Evolutionary conservation across 1,140 invertebrate genomes (phyloP), one percentile per base, ranked within the genome.

Genomic region (Polypedilum vanderplanki): DNA sequence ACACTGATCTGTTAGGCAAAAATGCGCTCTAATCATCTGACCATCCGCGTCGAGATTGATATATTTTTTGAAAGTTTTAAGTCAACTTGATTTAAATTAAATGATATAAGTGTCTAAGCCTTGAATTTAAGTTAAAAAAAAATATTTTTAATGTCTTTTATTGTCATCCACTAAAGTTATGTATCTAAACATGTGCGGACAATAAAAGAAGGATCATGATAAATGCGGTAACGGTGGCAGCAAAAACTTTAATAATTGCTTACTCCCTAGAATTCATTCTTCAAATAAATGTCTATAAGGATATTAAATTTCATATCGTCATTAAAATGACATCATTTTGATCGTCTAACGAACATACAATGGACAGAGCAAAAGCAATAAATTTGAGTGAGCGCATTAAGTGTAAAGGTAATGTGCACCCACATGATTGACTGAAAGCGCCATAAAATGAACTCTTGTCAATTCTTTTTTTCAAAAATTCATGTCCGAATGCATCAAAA

Each of bases 241-340:
- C 1, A 5, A 33, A 33, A 33, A 33, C 5, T 33, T 33, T 33
- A 33, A 33, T 5, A 33, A 33, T 33, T 33, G 24, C 24, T 33
- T 33, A 33, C 5, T 33, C 1, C 5, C 24, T 33, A 33, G 5
- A 33, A 33, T 33, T 33, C 24, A 33, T 33, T 33, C 24, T 33
- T 33, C 24, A 33, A 33, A 33, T 33, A 33, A 33, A 33, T 33
- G 24, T 33, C n/a, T n/a, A 15, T 12, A 57, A 57, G 46, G 46
- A 57, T n/a, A 57, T 57, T 57, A 57, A 57, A n/a, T 57, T n/a
- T 57, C 46, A 57, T 57, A 57, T 15, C 24, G 24, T 33, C 46
- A 57, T 57, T 57, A 57, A 57, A 57, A n/a, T 15, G 46, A n/a
- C 46, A 57, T 57, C 46, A 57, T 57, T 57, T 57, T 46, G 24